Conservation (phyloP, 2,797 vertebrate species). For the Gambusia yucatana region DNA sequence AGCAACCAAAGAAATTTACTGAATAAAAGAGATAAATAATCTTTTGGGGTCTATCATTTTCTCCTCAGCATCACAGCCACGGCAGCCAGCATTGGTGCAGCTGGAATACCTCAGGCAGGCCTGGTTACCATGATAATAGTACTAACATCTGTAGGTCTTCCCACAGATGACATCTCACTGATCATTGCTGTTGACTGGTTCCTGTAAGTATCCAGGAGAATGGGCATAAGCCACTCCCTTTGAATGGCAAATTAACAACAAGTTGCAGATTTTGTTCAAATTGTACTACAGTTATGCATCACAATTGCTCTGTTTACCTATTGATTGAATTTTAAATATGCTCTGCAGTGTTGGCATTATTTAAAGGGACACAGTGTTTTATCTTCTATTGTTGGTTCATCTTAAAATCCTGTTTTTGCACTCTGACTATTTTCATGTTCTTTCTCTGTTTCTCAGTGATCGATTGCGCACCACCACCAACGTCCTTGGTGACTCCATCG, state of each 20-base stretch:
- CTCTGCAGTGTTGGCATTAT: not conserved
- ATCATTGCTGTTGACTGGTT: conserved; percentile 99
- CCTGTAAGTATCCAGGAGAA: conserved; percentile 86
- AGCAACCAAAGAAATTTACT: conserved; percentile 9
- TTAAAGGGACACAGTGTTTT: not conserved
- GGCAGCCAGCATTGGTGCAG: conserved; percentile 96
- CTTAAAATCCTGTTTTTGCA: not conserved
- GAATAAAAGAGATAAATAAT: not conserved
- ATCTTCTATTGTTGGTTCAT: not conserved
- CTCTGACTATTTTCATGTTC: conserved; percentile 1
- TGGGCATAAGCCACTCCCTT: not conserved
- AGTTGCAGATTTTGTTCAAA: not conserved
- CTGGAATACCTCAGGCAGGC: conserved; percentile 97
- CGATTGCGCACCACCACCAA: conserved; percentile 95
- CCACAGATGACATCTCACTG: conserved; percentile 95
- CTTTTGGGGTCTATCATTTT: not conserved
- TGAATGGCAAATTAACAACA: not conserved
- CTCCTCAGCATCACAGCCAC: conserved; percentile 93
- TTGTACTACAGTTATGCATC: not conserved
- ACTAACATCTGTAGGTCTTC: conserved; percentile 94
- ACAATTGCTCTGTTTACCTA: not conserved
- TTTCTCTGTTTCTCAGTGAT: conserved; percentile 80
- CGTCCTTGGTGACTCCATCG: conserved; percentile 94
- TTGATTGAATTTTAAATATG: not conserved
- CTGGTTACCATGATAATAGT: conserved; percentile 98